Percentiles rank a stretch among this genome's conserved stretches.
These are phyloP conservation scores for Trichonephila clavipes DNA, from an alignment of 1,140 invertebrate genomes.

Conservation along the genomic window DNA sequence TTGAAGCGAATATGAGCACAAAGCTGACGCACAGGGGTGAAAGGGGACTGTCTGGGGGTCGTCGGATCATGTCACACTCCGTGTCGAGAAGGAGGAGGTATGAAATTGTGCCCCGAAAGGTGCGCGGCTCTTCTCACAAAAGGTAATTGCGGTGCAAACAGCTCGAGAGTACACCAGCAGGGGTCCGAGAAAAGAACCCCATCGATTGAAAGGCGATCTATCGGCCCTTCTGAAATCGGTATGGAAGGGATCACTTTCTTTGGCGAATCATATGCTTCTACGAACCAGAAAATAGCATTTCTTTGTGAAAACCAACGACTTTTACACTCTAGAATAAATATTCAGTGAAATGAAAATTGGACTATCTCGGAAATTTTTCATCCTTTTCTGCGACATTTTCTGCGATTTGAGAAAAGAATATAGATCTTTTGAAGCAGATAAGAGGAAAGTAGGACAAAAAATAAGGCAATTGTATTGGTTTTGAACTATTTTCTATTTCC, in stretches of 20 bases:
- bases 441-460: neutral
- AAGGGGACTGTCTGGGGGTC: slow-evolving; percentile 12
- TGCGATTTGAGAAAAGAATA: neutral
- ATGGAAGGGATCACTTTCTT: slow-evolving; percentile 63
- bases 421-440: neutral
- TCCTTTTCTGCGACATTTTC: neutral
- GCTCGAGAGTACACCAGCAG: slow-evolving; percentile 28
- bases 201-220: slow-evolving; percentile 61
- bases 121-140: slow-evolving; percentile 47
- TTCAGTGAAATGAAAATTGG: slow-evolving; percentile 7
- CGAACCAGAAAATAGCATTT: slow-evolving; percentile 67
- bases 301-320: slow-evolving; percentile 57
- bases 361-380: neutral
- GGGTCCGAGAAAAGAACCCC: neutral
- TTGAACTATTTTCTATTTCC: neutral
- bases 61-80: slow-evolving; percentile 55
- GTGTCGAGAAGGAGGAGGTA: slow-evolving; percentile 35
- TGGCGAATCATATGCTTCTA: slow-evolving; percentile 56
- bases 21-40: neutral
- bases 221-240: neutral
- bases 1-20: neutral
- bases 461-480: neutral
- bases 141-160: slow-evolving; percentile 71
- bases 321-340: slow-evolving; percentile 65
- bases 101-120: slow-evolving; percentile 62